Conservation (phyloP, 2,113 vertebrate genomes). For the Cryptotis parvus region DNA sequence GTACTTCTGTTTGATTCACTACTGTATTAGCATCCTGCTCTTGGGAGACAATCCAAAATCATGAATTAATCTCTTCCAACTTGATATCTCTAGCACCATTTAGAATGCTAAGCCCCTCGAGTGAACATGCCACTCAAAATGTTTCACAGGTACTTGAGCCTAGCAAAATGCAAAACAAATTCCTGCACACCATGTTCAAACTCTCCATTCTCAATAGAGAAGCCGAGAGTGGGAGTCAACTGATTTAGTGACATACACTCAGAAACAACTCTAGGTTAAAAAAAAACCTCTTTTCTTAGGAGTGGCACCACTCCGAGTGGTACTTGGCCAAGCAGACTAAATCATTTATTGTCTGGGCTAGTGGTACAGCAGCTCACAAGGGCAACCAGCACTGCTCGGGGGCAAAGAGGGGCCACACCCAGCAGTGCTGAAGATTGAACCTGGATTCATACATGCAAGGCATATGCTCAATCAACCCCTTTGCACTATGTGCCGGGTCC, state of each 20-base stretch:
- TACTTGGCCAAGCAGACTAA: no score
- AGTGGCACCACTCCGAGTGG: no score
- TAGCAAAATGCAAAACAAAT: not conserved
- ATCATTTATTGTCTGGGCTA: no score
- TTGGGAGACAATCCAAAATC: not conserved
- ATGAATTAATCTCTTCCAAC: constrained; percentile 31
- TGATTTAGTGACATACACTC: not conserved
- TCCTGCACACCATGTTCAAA: not conserved
- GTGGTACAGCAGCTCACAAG: no score
- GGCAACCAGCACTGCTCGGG: no score
- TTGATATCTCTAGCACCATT: not conserved
- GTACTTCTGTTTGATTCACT: not conserved
- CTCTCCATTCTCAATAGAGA: not conserved
- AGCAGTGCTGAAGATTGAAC: no score
- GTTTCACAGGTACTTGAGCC: not conserved
- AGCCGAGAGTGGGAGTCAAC: not conserved
- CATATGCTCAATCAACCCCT: no score
- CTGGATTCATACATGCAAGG: no score
- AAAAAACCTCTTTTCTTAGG: not conserved
- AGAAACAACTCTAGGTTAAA: constrained; percentile 29
- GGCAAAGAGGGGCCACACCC: no score
- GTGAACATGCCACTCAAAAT: not conserved
- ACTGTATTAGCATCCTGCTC: constrained; percentile 25
- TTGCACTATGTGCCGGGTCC: no score
- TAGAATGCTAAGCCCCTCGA: constrained; percentile 1